Evolutionary conservation across 2,113 vertebrate genomes (phyloP), one percentile per base, ranked within the genome.

Genomic region (Apodemus speciosus): DNA sequence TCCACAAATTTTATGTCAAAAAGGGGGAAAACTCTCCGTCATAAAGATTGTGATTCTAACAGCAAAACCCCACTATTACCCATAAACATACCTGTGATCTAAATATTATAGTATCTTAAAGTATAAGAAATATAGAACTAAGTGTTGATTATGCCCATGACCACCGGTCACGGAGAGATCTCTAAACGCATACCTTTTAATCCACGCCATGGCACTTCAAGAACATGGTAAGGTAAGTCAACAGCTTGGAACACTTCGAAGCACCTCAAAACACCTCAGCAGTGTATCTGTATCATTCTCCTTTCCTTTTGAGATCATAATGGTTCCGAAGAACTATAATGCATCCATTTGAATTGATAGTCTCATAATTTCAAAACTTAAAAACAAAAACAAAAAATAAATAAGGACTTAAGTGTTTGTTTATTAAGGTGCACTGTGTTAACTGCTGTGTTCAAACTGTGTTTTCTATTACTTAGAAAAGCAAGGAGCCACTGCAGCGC

Each of bases 311-410:
- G 96, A 96, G 97, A 97, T 96, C 96, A 97, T 96, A 97, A 97
- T 96, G 96, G 89, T 96, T 96, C 96, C 91, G 93, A 96, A 95
- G 96, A 97, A 96, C 97, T 97, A 97, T 2, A 95, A 96, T 88
- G 96, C 96, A 95, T 96, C 97, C 97, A 97, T 97, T 25, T 94
- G 94, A 97, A 96, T 53, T 97, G 96, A 96, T 46, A 97, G 94
- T 94, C 88, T 97, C 96, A 97, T 96, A 97, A 97, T 96, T 96
- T 97, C 97, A 97, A 96, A 76, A 97, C 96, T 97, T 97, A 96
- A 96, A 97, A 97, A 97, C 96, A 97, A 95, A 97, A 96, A 96
- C 95, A 97, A 97, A 96, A 66, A 96, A 96, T 96, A 96, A 95
- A 94, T 92, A 96, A 96, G 84, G 95, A 96, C 97, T 96, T 97